Percentiles rank a stretch among this genome's conserved stretches.
Conservation (phyloP, 64 coral and sea anemone genomes). For the Montipora capricornis region DNA sequence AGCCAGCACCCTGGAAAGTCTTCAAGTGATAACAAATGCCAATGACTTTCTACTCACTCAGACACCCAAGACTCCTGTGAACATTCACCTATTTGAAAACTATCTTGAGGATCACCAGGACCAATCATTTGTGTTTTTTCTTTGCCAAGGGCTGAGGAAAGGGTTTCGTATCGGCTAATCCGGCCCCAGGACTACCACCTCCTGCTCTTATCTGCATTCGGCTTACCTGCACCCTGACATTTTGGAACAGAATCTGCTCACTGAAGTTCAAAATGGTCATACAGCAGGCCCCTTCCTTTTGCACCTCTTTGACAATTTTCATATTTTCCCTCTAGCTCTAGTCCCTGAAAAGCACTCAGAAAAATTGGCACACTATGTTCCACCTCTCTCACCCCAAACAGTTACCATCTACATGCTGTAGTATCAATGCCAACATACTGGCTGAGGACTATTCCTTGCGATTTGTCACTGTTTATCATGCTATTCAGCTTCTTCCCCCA, state of each 20-base stretch:
- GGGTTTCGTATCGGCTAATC: slow-evolving; percentile 4
- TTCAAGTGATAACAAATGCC: slow-evolving; percentile 9
- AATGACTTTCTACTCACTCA: neutral
- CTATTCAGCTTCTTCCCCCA: neutral
- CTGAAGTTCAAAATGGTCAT: slow-evolving; percentile 2
- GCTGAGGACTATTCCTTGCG: neutral
- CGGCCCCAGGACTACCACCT: neutral
- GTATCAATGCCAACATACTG: slow-evolving; percentile 25
- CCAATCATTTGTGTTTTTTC: neutral
- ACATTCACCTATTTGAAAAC: slow-evolving; percentile 1
- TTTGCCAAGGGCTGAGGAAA: neutral
- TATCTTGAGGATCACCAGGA: neutral
- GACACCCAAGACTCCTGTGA: neutral
- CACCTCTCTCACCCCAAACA: slow-evolving; percentile 2
- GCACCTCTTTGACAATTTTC: neutral
- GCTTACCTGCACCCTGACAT: neutral
- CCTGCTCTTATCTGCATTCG: neutral
- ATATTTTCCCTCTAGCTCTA: slow-evolving; percentile 8
- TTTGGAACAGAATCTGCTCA: neutral
- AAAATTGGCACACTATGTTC: slow-evolving; percentile 42
- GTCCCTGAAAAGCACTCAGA: slow-evolving; percentile 50
- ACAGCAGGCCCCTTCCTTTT: slow-evolving; percentile 15
- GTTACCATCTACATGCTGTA: neutral
- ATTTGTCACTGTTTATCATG: slow-evolving; percentile 20
- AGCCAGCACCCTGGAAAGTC: neutral